Evolutionary conservation across 2,888 invertebrate genomes (phyloP), one percentile per base, ranked within the genome.

Genomic region (Gymnosoma rotundatum): DNA sequence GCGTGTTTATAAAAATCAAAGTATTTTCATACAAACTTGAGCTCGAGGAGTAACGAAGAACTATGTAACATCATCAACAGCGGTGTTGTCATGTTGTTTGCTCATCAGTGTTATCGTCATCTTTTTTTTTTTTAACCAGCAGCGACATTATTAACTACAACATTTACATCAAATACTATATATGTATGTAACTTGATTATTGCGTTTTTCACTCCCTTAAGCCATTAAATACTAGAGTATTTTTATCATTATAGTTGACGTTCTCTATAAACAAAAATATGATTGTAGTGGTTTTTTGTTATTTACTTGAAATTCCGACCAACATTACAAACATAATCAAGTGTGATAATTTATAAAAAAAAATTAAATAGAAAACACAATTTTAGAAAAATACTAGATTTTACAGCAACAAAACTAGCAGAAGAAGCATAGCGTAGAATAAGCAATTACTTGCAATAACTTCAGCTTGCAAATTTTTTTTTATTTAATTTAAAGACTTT

Each of bases 341-440:
- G 73, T 78, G 74, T 81, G 81, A 70, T 80, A 84, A 78, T 84
- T 84, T 84, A 78, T 74, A 80, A 81, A 73, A 70, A 75, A 50
- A 52, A 63, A 12, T 78, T n/a, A 70, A 54, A 56, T 42, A 36
- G 25, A 25, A 63, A 64, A 58, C 50, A 58, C 10, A 50, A 16
- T 56, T 64, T 64, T 72, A 50, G 58, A 52, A 78, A 42, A 75
- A 66, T 70, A 52, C 32, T 75, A 70, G 38, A 58, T 45, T 56
- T 54, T 50, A 78, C 16, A 18, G 16, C 54, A 78, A 32, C 25
- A 54, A 69, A 36, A 73, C 60, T 67, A 73, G 18, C 45, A 12
- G 45, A 12, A 45, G 4, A 1, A 25, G 4, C 1, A 25, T 25
- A 4, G 25, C 25, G 25, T 25, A 25, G 4, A 25, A 25, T 2